Base-by-base conservation (phyloP, 1,140 invertebrate species). In the Formica selysi region DNA sequence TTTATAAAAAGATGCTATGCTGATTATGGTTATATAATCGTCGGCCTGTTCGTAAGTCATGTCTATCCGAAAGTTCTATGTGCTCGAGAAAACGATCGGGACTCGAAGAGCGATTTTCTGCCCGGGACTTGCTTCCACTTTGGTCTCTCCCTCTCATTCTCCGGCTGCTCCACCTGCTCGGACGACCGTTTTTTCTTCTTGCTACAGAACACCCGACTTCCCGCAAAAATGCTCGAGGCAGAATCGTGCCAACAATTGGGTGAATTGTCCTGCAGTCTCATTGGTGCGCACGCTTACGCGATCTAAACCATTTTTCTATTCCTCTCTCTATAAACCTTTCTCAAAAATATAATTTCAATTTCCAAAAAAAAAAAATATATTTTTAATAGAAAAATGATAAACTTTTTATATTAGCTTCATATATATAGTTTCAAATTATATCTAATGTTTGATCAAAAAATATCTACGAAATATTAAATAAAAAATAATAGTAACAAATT, bases 21-120 rank as follows among this genome's bases (percentile, higher is more conserved):
- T 0, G 41, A 83, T 74, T 61, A 61, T 3, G 7, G 0, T 54
- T 54, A 54, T 51, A 32, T 32, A 32, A 3, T 48, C 2, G 3
- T 16, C 5, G 16, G 19, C 29, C 36, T 59, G 57, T 74, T 74
- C 13, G 61, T 83, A 74, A 73, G 68, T 57, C 29, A 44, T 13
- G 51, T 70, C 22, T 36, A 54, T 51, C 13, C 26, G 10, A 86
- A 86, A 80, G 13, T 79, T 48, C 80, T 36, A 22, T 26, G 32
- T 19, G 41, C 36, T 44, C 32, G 54, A 62, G 70, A 62, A 65
- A 29, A n/a, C 76, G 78, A 83, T 87, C 29, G 74, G 22, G 44
- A 48, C n/a, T 73, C 64, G 87, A 84, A 44, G 88, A 80, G 79
- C 65, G 78, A 90, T 89, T 89, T 87, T 89, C 73, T 78, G 62